A percentile compares a stretch with the other conserved stretches of the same genome.
phyloP scores from a whole-genome alignment of 2,888 invertebrate species.

The Euproctis similis region DNA sequence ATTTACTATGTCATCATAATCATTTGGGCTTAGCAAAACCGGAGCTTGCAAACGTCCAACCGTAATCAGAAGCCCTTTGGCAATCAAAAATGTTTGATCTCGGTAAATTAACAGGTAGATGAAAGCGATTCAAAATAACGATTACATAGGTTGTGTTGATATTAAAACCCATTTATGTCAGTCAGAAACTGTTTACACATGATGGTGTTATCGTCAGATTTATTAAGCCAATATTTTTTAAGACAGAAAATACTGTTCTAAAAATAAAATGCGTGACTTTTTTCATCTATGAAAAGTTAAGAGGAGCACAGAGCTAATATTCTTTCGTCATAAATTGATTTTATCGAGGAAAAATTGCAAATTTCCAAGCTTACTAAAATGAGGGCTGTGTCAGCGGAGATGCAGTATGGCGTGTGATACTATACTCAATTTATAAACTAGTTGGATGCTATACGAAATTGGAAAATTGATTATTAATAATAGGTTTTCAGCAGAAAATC shows the following conservation, averaged over 20 bases:
- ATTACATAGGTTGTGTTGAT: slow-evolving; percentile 15
- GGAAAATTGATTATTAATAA: no score
- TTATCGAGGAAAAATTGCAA: slow-evolving; percentile 53
- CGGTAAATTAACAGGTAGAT: slow-evolving; percentile 19
- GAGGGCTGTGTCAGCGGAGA: slow-evolving; percentile 35
- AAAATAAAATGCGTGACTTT: slow-evolving; percentile 62
- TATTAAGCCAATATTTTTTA: slow-evolving; percentile 42
- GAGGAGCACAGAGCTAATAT: slow-evolving; percentile 39
- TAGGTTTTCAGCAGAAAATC: no score
- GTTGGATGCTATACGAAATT: no score
- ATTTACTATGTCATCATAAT: slow-evolving; percentile 29
- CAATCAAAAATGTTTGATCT: slow-evolving; percentile 20
- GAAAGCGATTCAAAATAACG: slow-evolving; percentile 17
- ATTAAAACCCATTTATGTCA: slow-evolving; percentile 5
- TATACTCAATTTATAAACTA: no score
- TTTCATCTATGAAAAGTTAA: slow-evolving; percentile 46
- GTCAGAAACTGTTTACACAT: slow-evolving; percentile 11
- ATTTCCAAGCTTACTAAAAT: slow-evolving; percentile 27
- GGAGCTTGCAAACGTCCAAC: slow-evolving; percentile 21
- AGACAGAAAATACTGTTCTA: slow-evolving; percentile 40
- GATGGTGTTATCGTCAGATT: slow-evolving; percentile 28
- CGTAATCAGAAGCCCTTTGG: slow-evolving; percentile 25
- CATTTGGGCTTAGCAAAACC: slow-evolving; percentile 20
- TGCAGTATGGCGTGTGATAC: no score
- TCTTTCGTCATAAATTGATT: slow-evolving; percentile 61